These are phyloP conservation scores for Epirrhoe tristata DNA, from an alignment of 2,888 invertebrate genomes.

Conservation along the genomic window DNA sequence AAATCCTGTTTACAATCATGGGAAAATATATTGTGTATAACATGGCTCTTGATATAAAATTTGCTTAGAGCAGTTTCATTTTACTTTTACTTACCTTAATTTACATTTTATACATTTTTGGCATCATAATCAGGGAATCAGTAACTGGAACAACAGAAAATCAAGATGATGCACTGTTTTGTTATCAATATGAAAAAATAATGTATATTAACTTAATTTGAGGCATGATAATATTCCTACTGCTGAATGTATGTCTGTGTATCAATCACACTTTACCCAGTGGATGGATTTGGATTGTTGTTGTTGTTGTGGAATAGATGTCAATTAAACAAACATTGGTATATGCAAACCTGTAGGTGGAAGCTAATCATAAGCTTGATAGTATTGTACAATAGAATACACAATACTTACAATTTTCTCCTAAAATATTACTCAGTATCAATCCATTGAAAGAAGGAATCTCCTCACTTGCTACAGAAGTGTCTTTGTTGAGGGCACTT, in stretches of 20 bases:
- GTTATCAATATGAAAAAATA: too few species aligned
- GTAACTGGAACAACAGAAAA: constrained; percentile 76
- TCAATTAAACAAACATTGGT: too few species aligned
- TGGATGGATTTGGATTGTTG: too few species aligned
- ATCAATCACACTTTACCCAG: too few species aligned
- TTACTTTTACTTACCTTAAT: constrained; percentile 11
- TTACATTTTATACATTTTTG: constrained; percentile 78
- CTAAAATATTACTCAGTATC: constrained; percentile 75
- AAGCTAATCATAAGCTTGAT: too few species aligned
- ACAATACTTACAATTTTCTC: constrained; percentile 77
- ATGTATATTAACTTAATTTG: too few species aligned
- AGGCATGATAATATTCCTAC: too few species aligned
- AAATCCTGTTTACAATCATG: background rate
- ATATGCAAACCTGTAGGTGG: too few species aligned
- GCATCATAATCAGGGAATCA: constrained; percentile 83
- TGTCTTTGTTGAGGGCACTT: constrained; percentile 45
- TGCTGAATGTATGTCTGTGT: too few species aligned
- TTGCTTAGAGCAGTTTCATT: constrained; percentile 14
- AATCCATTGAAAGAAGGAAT: constrained; percentile 73
- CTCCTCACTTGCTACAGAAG: constrained; percentile 48
- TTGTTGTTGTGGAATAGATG: too few species aligned
- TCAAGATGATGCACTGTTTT: too few species aligned
- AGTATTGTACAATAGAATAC: too few species aligned
- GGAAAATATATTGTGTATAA: background rate
- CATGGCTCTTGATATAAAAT: background rate